Evolutionary conservation across 2,797 vertebrate genomes (phyloP), one percentile per base, ranked within the genome.

Genomic region (Mico argentatus): DNA sequence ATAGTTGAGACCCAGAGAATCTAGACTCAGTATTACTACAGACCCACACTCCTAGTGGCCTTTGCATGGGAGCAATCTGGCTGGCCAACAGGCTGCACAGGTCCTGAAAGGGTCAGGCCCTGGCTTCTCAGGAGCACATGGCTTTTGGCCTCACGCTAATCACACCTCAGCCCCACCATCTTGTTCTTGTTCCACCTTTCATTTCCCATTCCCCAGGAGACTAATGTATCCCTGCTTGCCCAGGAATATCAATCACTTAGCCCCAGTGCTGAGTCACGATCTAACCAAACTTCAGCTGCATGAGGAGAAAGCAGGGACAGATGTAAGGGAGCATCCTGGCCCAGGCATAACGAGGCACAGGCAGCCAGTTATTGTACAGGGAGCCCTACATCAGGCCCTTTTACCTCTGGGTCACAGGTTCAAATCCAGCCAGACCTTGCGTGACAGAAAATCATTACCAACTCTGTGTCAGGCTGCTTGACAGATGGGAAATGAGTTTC

Each of bases 381-480:
- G 73, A 44, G 57, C 39, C 92, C 73, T 72, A 55, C 70, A 44
- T 39, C 13, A 0, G 44, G 64, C 92, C 92, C 92, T 92, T 94
- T 95, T 88, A 94, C 85, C 94, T 96, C 96, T 80, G 61, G 98
- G 97, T 97, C 97, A 97, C 9, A 9, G 82, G 96, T 97, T 94
- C 93, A 97, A 97, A 91, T 97, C 95, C 92, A 98, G 76, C 95
- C 86, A 90, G 90, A 82, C 91, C 91, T 84, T 0, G 2, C 64
- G 86, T 97, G 97, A 97, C 97, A 97, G 96, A 97, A 97, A 97
- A 98, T 97, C 97, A 97, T 98, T 98, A 95, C 76, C 2, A 1
- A 36, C 80, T 88, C 88, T 75, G 80, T 27, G 52, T 93, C 93
- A 75, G 88, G 46, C 86, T 33, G 41, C 80, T 50, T 93, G 95